A percentile compares a stretch with the other conserved stretches of the same genome.
phyloP scores from a whole-genome alignment of 2,888 invertebrate species.

The Campoletis raptor region DNA sequence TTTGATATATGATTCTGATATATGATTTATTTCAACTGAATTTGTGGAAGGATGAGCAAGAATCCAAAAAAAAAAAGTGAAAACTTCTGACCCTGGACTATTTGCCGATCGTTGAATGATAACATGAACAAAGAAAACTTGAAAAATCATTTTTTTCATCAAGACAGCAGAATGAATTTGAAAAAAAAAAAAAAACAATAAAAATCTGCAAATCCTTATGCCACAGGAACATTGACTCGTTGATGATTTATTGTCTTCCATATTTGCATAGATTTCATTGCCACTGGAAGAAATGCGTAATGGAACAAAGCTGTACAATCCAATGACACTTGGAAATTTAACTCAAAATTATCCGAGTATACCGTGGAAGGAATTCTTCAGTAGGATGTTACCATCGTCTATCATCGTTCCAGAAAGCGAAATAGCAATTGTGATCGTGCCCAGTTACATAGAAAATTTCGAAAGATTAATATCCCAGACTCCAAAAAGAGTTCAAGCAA shows the following conservation, averaged over 20 bases:
- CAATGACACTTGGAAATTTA: constrained; percentile 93
- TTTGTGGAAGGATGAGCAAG: too few relatives aligned
- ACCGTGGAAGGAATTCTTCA: constrained; percentile 94
- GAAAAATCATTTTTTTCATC: too few relatives aligned
- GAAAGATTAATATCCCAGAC: constrained; percentile 87
- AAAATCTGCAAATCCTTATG: too few relatives aligned
- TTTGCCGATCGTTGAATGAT: too few relatives aligned
- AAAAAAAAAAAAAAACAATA: too few relatives aligned
- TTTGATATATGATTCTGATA: not conserved
- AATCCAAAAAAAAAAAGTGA: too few relatives aligned
- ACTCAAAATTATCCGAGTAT: constrained; percentile 91
- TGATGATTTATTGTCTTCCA: not conserved
- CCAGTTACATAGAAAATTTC: constrained; percentile 91
- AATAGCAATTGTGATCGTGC: constrained; percentile 93
- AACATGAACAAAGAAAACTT: too few relatives aligned
- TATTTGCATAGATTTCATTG: constrained; percentile 76
- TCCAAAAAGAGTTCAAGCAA: constrained; percentile 90
- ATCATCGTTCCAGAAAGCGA: constrained; percentile 89
- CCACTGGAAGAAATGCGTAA: constrained; percentile 96
- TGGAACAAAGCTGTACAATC: constrained; percentile 96
- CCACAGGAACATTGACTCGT: too few relatives aligned
- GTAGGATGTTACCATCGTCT: constrained; percentile 90
- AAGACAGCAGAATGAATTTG: too few relatives aligned
- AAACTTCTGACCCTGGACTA: too few relatives aligned
- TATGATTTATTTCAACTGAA: too few relatives aligned